These are phyloP conservation scores for Aleiodes alternator DNA, from an alignment of 2,888 invertebrate genomes.

Conservation along the genomic window DNA sequence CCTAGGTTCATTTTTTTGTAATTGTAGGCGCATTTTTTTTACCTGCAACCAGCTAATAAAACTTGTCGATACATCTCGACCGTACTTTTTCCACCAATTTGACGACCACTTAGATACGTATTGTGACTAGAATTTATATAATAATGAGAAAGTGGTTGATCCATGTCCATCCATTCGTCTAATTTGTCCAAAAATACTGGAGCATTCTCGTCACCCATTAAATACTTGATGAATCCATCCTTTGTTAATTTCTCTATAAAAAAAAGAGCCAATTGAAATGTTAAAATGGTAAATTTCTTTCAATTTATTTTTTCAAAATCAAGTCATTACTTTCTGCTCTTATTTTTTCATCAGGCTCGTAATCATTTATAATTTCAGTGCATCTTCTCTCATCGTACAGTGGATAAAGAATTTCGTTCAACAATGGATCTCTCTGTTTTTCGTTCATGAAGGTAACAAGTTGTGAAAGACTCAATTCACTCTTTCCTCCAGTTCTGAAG, in stretches of 20 bases:
- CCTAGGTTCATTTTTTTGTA: conserved; percentile 2
- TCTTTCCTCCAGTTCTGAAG: conserved; percentile 76
- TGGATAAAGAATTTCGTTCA: conserved; percentile 84
- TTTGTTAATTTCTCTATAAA: conserved; percentile 76
- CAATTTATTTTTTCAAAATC: not conserved
- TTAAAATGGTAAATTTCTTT: not conserved
- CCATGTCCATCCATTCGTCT: conserved; percentile 83
- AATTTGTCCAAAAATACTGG: conserved; percentile 83
- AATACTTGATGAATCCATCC: conserved; percentile 81
- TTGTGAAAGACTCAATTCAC: conserved; percentile 76
- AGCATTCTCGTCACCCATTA: conserved; percentile 85
- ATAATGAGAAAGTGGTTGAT: conserved; percentile 83
- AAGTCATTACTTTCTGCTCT: conserved; percentile 73
- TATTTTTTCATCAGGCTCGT: conserved; percentile 77
- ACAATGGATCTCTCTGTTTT: conserved; percentile 81
- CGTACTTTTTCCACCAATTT: conserved; percentile 83
- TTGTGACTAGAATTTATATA: conserved; percentile 84
- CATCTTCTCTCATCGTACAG: conserved; percentile 80
- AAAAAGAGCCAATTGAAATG: not conserved
- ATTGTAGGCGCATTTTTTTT: conserved; percentile 30
- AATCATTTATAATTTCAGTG: conserved; percentile 79
- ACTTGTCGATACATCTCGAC: conserved; percentile 81
- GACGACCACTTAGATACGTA: conserved; percentile 80
- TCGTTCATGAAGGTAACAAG: conserved; percentile 80
- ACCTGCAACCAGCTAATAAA: conserved; percentile 73